Evolutionary conservation across 1,140 invertebrate genomes (phyloP).

Genomic region (Pteromalus puparum): DNA sequence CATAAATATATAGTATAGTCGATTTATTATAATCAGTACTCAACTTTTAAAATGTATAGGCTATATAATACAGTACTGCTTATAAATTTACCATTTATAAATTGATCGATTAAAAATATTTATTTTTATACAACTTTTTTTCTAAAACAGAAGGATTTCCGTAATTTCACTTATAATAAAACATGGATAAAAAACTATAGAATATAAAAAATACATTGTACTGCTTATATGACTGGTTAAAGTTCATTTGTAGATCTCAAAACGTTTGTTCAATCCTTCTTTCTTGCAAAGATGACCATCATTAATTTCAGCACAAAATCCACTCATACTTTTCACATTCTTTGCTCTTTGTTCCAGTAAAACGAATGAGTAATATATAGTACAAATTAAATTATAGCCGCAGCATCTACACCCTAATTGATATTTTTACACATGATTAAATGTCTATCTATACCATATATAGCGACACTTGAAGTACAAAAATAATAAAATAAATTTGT

Average conservation of each 20-base stretch:
- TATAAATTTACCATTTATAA: constrained; percentile 20
- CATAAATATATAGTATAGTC: not conserved
- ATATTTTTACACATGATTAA: constrained; percentile 47
- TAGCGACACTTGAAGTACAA: constrained; percentile 38
- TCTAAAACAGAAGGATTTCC: constrained; percentile 16
- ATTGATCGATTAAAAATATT: constrained; percentile 29
- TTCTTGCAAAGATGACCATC: not conserved
- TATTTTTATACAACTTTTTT: constrained; percentile 14
- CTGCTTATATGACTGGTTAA: not conserved
- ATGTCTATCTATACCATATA: constrained; percentile 37
- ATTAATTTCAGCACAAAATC: constrained; percentile 27
- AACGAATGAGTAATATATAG: constrained; percentile 26
- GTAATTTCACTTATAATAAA: constrained; percentile 14
- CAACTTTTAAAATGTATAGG: not conserved
- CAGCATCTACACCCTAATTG: constrained; percentile 18
- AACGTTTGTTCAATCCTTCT: not conserved
- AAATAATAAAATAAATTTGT: constrained; percentile 52
- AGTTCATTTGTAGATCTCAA: constrained; percentile 9
- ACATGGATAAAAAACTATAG: constrained; percentile 26
- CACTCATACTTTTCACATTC: not conserved
- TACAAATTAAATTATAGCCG: constrained; percentile 45
- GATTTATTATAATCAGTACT: not conserved
- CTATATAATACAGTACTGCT: constrained; percentile 27
- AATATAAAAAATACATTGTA: constrained; percentile 43
- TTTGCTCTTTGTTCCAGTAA: not conserved